Evolutionary conservation across 1,140 invertebrate genomes (phyloP), one percentile per base, ranked within the genome.

Genomic region (Dendrolimus kikuchii): DNA sequence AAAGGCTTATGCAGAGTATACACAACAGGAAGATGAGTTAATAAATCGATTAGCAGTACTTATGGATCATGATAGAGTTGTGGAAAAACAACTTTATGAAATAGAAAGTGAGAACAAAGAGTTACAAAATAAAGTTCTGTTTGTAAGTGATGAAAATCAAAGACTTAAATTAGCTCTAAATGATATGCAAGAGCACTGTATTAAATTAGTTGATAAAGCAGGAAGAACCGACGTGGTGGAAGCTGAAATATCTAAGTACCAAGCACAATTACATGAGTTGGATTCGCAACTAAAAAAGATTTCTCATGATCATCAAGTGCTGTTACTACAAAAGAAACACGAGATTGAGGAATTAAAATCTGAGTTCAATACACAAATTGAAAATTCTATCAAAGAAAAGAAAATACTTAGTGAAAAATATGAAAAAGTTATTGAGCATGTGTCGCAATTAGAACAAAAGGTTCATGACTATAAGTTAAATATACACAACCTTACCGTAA

Each of bases 361-460:
- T 38, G 90, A 92, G 64, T 86, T 91, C 53, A 90, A 89, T 59
- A 80, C 75, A n/a, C 91, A 92, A 72, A 86, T 92, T 52, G 86
- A 90, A 65, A 87, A 88, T 41, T 65, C 90, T 40, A 77, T 89
- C 38, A 85, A 86, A 61, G 89, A 91, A 70, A 86, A 75, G 81
- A 92, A 80, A 78, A 60, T 61, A 54, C 84, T 81, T 61, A 90
- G 67, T 78, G 88, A 64, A 62, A 89, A 89, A 49, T 84, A 89
- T 66, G 89, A 89, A 64, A 86, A 87, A 55, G 81, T 90, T 43
- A 89, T 75, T 60, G 86, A 89, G 57, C 88, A 90, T 64, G 66
- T 90, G 40, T 66, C 71, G n/a, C 71, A 87, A 37, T 62, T 90
- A 10, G 77, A 83, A 58, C 55, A 56, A 7, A 72, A 77, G 59